Conservation (phyloP, 2,113 vertebrate species). For the Empidonax traillii region DNA sequence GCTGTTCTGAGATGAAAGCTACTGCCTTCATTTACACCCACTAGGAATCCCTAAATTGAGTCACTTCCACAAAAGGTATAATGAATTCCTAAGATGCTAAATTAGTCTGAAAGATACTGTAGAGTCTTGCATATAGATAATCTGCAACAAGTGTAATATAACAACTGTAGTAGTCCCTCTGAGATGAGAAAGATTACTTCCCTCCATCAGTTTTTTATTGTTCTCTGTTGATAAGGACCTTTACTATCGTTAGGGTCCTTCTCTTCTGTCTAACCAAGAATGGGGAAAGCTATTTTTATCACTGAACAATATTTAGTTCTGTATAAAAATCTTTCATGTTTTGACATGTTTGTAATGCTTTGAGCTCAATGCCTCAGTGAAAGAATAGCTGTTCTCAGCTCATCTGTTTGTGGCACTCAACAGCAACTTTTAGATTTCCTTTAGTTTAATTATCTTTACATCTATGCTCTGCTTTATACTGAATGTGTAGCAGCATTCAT, state of each 20-base stretch:
- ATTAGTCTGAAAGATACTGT: constrained; percentile 60
- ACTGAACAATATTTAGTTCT: constrained; percentile 50
- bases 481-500: background rate
- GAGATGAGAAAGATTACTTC: constrained; percentile 48
- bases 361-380: constrained; percentile 24
- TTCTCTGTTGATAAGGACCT: constrained; percentile 58
- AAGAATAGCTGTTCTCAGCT: background rate
- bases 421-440: constrained; percentile 40
- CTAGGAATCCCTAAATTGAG: constrained; percentile 48
- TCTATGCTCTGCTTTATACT: constrained; percentile 6
- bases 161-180: constrained; percentile 40
- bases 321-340: constrained; percentile 42
- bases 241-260: constrained; percentile 52
- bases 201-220: constrained; percentile 62
- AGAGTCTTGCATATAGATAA: constrained; percentile 48
- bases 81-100: constrained; percentile 42
- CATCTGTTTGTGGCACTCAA: background rate
- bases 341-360: constrained; percentile 33
- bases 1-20: constrained; percentile 10
- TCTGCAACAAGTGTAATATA: constrained; percentile 3
- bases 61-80: constrained; percentile 47
- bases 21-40: constrained; percentile 24
- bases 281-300: constrained; percentile 57
- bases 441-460: constrained; percentile 52
- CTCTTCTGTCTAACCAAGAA: constrained; percentile 57